Percentiles rank a stretch among this genome's conserved stretches.
These are phyloP conservation scores for Phytoseiulus persimilis DNA, from an alignment of 2,888 invertebrate species.

Conservation along the genomic window DNA sequence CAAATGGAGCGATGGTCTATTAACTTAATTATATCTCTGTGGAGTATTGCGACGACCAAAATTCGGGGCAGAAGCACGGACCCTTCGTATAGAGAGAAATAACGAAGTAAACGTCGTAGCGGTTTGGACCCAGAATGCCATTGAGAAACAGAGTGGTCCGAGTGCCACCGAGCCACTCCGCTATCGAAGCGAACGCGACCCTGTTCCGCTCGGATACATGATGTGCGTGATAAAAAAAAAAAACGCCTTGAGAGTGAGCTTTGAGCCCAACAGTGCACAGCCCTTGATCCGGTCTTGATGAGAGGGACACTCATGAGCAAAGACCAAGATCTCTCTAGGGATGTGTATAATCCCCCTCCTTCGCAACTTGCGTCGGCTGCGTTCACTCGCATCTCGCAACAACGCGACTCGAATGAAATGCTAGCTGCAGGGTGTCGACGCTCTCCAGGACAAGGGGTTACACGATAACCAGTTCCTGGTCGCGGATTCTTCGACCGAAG, in stretches of 20 bases:
- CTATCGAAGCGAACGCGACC: too few relatives aligned
- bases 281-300: background rate
- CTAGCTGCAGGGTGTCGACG: background rate
- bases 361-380: background rate
- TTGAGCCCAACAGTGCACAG: background rate
- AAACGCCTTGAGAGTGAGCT: background rate
- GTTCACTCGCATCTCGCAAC: background rate
- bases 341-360: background rate
- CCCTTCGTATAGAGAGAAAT: too few relatives aligned
- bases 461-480: too few relatives aligned
- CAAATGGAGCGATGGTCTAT: background rate
- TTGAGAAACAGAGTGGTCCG: too few relatives aligned
- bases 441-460: too few relatives aligned
- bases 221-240: background rate
- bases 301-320: background rate
- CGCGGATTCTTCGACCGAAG: too few relatives aligned
- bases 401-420: background rate
- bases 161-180: too few relatives aligned
- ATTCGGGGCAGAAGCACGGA: too few relatives aligned
- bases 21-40: background rate
- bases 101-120: too few relatives aligned
- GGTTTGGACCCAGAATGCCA: too few relatives aligned
- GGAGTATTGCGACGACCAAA: background rate
- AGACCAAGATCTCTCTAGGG: background rate
- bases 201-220: background rate